Conservation (phyloP, 2,113 vertebrate genomes). For the Calidris pugnax region DNA sequence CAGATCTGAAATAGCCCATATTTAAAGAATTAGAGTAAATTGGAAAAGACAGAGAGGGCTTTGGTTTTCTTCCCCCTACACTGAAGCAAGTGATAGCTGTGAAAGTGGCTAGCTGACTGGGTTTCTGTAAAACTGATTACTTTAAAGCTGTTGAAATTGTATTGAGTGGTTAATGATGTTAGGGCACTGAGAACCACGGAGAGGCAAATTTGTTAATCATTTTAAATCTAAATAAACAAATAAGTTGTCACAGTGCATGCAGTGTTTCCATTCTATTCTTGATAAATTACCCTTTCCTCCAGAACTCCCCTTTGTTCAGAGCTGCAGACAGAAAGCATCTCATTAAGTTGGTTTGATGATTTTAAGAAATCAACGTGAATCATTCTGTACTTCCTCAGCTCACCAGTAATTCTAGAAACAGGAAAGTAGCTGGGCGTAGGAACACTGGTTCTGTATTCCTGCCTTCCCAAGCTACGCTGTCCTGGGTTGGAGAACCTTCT, state of each 20-base stretch:
- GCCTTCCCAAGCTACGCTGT: background rate
- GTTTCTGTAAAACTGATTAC: background rate
- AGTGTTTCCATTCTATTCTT: background rate
- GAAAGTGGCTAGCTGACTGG: background rate
- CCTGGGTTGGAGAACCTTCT: background rate
- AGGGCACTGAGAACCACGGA: background rate
- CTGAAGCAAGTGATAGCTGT: background rate
- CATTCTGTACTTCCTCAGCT: background rate
- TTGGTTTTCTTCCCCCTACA: background rate
- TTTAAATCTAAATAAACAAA: conserved; percentile 1
- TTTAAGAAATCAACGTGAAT: too few relatives aligned
- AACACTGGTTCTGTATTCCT: background rate
- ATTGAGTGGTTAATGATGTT: background rate
- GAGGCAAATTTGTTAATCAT: background rate
- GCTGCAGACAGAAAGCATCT: background rate
- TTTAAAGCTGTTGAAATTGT: background rate
- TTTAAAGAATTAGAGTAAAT: background rate
- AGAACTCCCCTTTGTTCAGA: background rate
- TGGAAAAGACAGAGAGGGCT: background rate
- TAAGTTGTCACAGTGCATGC: background rate
- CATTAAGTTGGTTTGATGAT: background rate
- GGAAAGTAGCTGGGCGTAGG: background rate
- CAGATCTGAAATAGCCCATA: background rate
- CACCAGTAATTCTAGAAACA: background rate
- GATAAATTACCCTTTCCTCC: background rate